Evolutionary conservation across 1,140 invertebrate species (phyloP).

Genomic region (Mactra quadrangularis): DNA sequence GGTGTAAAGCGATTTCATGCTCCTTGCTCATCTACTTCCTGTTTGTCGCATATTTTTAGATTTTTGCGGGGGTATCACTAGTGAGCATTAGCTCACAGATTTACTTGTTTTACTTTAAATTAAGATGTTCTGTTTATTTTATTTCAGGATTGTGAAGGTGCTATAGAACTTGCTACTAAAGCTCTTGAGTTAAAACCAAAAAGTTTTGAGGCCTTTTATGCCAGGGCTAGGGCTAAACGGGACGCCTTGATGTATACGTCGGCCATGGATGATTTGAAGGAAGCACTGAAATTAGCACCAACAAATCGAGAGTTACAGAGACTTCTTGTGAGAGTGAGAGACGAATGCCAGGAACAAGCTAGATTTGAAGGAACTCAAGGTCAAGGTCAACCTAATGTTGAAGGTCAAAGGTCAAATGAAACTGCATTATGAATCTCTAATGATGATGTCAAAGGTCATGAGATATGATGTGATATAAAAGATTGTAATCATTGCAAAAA

Average conservation of each 20-base stretch:
- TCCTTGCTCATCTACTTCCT: no score
- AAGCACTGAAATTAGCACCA: conserved; percentile 88
- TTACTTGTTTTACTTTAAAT: no score
- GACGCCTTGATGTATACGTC: conserved; percentile 87
- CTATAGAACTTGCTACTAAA: conserved; percentile 93
- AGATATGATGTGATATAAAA: no score
- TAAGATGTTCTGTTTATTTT: no score
- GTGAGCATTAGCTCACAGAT: no score
- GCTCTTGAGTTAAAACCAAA: conserved; percentile 92
- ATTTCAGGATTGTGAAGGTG: conserved; percentile 85
- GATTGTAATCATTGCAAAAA: no score
- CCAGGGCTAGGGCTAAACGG: conserved; percentile 92
- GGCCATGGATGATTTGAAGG: conserved; percentile 88
- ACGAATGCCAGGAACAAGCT: conserved; percentile 85
- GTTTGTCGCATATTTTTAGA: no score
- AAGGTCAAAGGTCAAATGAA: conserved; percentile 25
- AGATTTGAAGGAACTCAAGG: conserved; percentile 66
- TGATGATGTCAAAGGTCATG: no score
- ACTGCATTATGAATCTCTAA: conserved; percentile 30
- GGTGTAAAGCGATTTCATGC: no score
- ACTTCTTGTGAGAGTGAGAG: conserved; percentile 87
- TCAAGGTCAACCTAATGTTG: background rate
- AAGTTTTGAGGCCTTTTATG: conserved; percentile 96
- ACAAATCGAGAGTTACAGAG: conserved; percentile 88
- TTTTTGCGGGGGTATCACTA: no score